Evolutionary conservation across 2,888 invertebrate species (phyloP), one percentile per base, ranked within the genome.

Genomic region (Volucella inanis): DNA sequence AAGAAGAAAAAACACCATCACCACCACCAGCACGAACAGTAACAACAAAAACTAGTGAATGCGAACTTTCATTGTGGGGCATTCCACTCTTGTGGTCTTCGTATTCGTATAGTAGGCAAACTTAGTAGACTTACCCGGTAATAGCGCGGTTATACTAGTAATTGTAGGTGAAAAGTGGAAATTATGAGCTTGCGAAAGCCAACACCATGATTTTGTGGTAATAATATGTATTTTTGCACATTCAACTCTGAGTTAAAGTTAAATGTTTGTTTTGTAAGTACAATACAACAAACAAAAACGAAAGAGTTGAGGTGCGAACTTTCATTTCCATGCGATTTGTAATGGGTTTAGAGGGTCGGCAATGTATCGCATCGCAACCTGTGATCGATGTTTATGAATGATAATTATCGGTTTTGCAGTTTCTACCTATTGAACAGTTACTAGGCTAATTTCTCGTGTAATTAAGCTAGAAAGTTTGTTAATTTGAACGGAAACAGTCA

Each of bases 381-480:
- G 52, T 64, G 80, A 85, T 59, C 70, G 70, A 65, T 74, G 74
- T 57, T 75, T 79, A 79, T 79, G 70, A 45, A 50, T 41, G 50
- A 67, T 82, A 72, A 77, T 77, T 80, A 80, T 71, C 67, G 68
- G 59, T 64, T 38, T 78, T 41, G 45, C 65, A 12, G 43, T 65
- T 65, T 43, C 11, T 6, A 31, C 6, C 65, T 65, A 75, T 75
- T 64, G 41, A 64, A 70, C 45, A 57, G 65, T 55, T 65, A 76
- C 43, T 67, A 84, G 65, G 80, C 76, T 85, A 67, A 80, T 80
- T 85, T 72, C 80, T 71, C 75, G 41, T 43, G 85, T 72, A 85
- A 85, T 85, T 85, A 85, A 72, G 43, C 39, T 62, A 22, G 38
- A 80, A 76, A 64, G 75, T 31, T 31, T 31, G 31, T 31, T 31